phyloP scores from a whole-genome alignment of 2,797 vertebrate species.

The Tympanoctomys barrerae region DNA sequence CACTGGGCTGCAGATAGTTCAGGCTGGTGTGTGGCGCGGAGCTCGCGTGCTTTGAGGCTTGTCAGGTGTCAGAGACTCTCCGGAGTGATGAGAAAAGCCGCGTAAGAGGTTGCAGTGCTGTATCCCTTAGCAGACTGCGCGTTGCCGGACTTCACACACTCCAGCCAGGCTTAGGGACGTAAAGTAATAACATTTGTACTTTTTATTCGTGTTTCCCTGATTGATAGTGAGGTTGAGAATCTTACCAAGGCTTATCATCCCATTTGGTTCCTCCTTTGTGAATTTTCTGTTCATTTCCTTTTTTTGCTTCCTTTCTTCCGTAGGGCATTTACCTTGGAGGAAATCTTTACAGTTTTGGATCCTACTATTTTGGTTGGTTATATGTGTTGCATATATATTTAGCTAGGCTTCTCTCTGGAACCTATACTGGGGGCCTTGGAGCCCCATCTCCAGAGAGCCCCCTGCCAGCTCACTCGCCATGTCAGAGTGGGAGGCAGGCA shows the following conservation, averaged over 20 bases:
- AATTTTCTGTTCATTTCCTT: conserved; percentile 4
- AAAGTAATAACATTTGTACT: conserved; percentile 3
- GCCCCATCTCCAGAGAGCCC: background rate
- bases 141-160: background rate
- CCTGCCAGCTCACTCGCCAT: background rate
- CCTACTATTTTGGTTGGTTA: background rate
- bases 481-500: background rate
- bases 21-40: background rate
- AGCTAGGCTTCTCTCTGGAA: background rate
- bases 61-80: background rate
- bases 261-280: conserved; percentile 21
- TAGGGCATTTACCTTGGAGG: conserved; percentile 28
- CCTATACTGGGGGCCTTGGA: background rate
- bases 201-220: conserved; percentile 43
- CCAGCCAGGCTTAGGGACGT: background rate
- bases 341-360: conserved; percentile 47
- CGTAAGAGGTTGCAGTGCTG: background rate
- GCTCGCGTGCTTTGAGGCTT: conserved; percentile 2
- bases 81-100: background rate
- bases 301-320: background rate
- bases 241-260: background rate
- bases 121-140: background rate
- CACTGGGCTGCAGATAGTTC: background rate
- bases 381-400: background rate
- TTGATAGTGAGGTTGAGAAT: background rate